Conservation (phyloP, 2,113 vertebrate genomes). For the Ophiodon elongatus region DNA sequence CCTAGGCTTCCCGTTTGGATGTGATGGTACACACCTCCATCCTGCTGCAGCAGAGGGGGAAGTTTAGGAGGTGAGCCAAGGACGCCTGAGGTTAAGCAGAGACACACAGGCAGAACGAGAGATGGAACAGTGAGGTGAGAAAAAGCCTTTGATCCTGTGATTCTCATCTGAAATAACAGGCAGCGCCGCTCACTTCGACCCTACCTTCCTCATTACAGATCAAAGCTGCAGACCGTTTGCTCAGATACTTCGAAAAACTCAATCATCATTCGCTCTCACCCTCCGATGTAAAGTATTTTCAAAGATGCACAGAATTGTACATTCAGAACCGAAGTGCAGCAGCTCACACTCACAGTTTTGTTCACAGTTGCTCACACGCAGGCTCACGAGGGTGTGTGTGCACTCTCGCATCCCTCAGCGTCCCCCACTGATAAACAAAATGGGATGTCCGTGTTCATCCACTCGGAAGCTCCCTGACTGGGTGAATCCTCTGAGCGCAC, state of each 20-base stretch:
- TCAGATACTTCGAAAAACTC: slow-evolving; percentile 35
- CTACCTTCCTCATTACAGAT: slow-evolving; percentile 65
- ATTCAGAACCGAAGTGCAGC: background rate
- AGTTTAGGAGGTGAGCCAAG: slow-evolving; percentile 47
- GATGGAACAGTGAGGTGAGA: slow-evolving; percentile 18
- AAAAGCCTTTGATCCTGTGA: slow-evolving; percentile 60
- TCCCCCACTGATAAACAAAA: slow-evolving; percentile 54
- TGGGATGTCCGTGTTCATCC: slow-evolving; percentile 68
- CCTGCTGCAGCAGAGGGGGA: background rate
- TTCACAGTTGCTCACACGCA: slow-evolving; percentile 24
- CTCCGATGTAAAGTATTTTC: background rate
- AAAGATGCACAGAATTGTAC: slow-evolving; percentile 39
- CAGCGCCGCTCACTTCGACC: slow-evolving; percentile 33
- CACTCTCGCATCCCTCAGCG: slow-evolving; percentile 24
- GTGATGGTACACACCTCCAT: background rate
- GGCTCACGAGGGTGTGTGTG: background rate
- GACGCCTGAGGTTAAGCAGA: slow-evolving; percentile 41
- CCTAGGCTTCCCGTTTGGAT: background rate
- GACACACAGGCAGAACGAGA: slow-evolving; percentile 1
- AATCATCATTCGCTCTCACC: slow-evolving; percentile 25
- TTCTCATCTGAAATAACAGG: slow-evolving; percentile 64
- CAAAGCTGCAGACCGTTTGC: slow-evolving; percentile 54
- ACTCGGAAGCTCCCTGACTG: slow-evolving; percentile 57
- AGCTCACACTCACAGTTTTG: slow-evolving; percentile 9
- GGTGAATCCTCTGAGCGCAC: slow-evolving; percentile 67